Base-by-base conservation (phyloP, 2,888 invertebrate species). In the Hanleya hanleyi region DNA sequence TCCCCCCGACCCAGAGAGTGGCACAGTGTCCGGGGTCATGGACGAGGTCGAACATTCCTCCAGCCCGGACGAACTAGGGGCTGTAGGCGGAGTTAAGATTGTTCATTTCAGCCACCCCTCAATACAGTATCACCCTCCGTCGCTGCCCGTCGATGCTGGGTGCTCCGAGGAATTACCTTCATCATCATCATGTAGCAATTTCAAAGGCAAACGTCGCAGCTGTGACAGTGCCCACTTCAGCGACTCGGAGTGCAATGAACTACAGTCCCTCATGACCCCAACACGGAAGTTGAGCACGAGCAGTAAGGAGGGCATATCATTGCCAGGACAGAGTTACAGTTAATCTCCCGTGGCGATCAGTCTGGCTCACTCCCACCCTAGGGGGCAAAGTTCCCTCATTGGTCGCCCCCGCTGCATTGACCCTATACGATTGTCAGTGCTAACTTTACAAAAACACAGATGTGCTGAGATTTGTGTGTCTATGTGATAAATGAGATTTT, bases 21-120 rank as follows among this genome's bases (percentile, higher is more conserved):
- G 80, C 0, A 76, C 81, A 47, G 80, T 78, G 15, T 78, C 81
- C 1, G 79, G 79, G 7, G 78, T 81, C 1, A 79, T 76, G 7
- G 84, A 83, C 49, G 85, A 86, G 29, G 74, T 79, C 0, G 85
- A 86, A 70, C 81, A 77, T 32, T 74, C 79, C 29, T 83, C 85
- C 18, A 82, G 80, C 5, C 80, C 81, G 0, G 87, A 87, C 29
- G 84, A 84, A n/a, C 81, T 83, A 49, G 79, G 76, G 33, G 81
- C 81, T 18, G 78, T 76, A 12, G 84, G 83, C 1, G 77, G 76
- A 67, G 81, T 84, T 36, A 84, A 86, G 73, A 83, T 87, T 37
- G 82, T 87, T 12, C 81, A 84, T 22, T 82, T 85, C 64, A 83
- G 83, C 18, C 82, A 78, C 71, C 81, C 81, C 18, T 74, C 80